phyloP scores from a whole-genome alignment of 2,113 vertebrate species.

The human region GRCh38 chr7:40589501-40590000 shows the following conservation, averaged over 20 bases:
- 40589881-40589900: neutral
- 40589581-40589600: neutral
- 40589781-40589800: neutral
- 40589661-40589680: neutral
- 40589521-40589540: neutral
- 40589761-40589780: slow-evolving; percentile 2
- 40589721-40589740: neutral
- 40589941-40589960: neutral
- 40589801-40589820: neutral
- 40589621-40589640: neutral
- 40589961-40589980: neutral
- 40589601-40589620: neutral
- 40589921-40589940: neutral
- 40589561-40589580: neutral
- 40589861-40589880: neutral
- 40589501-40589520: neutral
- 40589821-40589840: neutral
- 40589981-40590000: neutral
- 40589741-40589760: neutral
- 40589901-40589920: neutral
- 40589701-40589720: neutral
- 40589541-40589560: neutral
- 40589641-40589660: neutral
- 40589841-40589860: neutral
- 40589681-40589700: neutral